Percentiles rank a stretch among this genome's conserved stretches.
These are phyloP conservation scores for Nematolebias whitei DNA, from an alignment of 2,113 vertebrate genomes.

Conservation along the genomic window DNA sequence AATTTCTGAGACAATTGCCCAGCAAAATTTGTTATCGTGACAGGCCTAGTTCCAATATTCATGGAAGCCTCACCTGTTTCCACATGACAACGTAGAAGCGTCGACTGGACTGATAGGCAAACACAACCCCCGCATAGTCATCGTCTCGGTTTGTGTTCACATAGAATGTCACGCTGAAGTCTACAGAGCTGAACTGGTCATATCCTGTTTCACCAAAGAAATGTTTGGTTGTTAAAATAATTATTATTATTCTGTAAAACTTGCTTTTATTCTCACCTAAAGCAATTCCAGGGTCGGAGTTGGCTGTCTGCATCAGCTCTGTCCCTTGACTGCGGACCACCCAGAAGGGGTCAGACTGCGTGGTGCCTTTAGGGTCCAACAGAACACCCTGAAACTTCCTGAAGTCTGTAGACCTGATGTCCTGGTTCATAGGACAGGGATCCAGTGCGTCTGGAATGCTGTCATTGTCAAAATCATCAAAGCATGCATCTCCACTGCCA, in stretches of 20 bases:
- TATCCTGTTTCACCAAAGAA: conserved; percentile 79
- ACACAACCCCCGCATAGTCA: conserved; percentile 95
- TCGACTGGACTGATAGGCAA: conserved; percentile 95
- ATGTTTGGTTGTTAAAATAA: not conserved
- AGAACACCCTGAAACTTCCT: conserved; percentile 95
- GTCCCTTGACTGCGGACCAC: conserved; percentile 95
- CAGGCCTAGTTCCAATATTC: too few species aligned
- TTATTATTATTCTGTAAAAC: not conserved
- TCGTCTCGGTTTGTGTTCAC: conserved; percentile 96
- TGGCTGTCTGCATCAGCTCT: conserved; percentile 93
- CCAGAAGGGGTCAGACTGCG: conserved; percentile 96
- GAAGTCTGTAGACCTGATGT: conserved; percentile 92
- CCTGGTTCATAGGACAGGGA: conserved; percentile 90
- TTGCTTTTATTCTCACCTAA: conserved; percentile 83
- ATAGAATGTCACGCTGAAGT: conserved; percentile 97
- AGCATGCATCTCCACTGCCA: conserved; percentile 90
- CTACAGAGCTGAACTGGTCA: conserved; percentile 91
- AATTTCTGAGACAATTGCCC: too few species aligned
- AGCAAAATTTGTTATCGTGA: too few species aligned
- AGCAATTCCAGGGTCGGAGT: conserved; percentile 97
- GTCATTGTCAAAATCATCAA: conserved; percentile 97
- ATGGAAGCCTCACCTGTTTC: conserved; percentile 89
- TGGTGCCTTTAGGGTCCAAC: conserved; percentile 94
- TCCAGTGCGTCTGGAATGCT: conserved; percentile 90
- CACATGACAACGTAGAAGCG: conserved; percentile 98